Base-by-base conservation (phyloP, 2,888 invertebrate species). In the Drosophila hawaiiensis region DNA sequence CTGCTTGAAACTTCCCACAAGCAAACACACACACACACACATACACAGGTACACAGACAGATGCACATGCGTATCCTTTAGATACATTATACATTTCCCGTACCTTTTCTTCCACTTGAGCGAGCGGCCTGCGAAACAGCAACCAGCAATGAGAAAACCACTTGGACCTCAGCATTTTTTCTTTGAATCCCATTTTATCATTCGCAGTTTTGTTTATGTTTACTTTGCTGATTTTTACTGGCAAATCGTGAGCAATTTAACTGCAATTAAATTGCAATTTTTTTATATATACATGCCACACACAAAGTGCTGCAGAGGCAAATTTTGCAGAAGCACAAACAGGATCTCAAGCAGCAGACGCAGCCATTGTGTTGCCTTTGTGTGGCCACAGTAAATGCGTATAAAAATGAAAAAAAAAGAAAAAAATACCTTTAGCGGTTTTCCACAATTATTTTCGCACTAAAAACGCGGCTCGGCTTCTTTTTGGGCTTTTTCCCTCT, bases 201-300 rank as follows among this genome's bases (percentile, higher is more conserved):
- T 58, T 50, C 35, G 35, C 25, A 25, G 58, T 58, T 29, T 25
- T 28, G 70, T 77, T 63, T 76, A 63, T 78, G 67, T 72, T 83
- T 64, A 54, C 50, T 75, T 73, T 74, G 68, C 72, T 77, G 78
- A 76, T 88, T 83, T 87, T 69, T 77, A 3, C 37, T 37, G 70
- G 77, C 83, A 71, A 92, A 92, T 91, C 83, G 88, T 79, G 76
- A 84, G 87, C 90, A 84, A 91, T 91, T 91, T 90, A 88, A 90
- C 87, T 88, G 82, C 91, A 91, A 91, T 92, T 92, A 84, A 85
- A 90, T 88, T 89, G 80, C 88, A 85, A 89, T 89, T 78, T 73
- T 67, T 41, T 5, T 12, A 4, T 35, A 4, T 35, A 35, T 35
- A 61, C 14, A 66, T 81, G 66, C 83, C 86, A 80, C 85, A 85